Percentiles rank a stretch among this genome's conserved stretches.
Conservation (phyloP, 2,797 vertebrate genomes). For the Clamator glandarius region DNA sequence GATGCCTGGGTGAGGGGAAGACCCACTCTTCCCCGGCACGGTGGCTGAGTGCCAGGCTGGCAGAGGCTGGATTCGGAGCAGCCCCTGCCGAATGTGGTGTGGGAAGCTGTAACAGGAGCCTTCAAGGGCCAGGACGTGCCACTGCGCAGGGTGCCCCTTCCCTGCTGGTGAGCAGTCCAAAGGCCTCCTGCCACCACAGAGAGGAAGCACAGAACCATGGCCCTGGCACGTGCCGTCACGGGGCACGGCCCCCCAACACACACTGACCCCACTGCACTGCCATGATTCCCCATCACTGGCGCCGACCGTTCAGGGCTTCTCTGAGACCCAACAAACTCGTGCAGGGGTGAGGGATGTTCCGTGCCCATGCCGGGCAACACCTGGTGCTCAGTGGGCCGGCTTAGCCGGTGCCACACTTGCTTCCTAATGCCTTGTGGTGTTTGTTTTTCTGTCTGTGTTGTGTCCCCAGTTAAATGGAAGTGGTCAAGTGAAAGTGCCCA, state of each 20-base stretch:
- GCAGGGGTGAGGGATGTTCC: not conserved
- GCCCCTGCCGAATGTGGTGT: accelerated
- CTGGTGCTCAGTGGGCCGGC: not conserved
- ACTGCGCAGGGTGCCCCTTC: not conserved
- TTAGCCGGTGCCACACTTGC: conserved; percentile 3
- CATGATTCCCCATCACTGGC: not conserved
- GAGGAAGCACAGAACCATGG: not conserved
- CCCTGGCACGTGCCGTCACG: not conserved
- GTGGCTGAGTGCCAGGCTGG: not conserved
- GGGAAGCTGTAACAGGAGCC: not conserved
- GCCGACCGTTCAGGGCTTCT: conserved; percentile 20
- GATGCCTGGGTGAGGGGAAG: not conserved
- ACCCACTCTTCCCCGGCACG: accelerated
- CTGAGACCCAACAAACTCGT: conserved; percentile 66
- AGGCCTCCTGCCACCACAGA: accelerated
- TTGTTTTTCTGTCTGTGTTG: conserved; percentile 76
- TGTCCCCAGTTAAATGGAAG: conserved; percentile 91
- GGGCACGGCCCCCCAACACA: not conserved
- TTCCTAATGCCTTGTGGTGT: conserved; percentile 71
- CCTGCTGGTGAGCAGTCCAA: not conserved
- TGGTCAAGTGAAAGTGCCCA: conserved; percentile 91
- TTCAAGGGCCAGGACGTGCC: accelerated
- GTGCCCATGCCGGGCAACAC: not conserved
- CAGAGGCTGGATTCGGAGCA: accelerated
- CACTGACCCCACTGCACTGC: not conserved